These are phyloP conservation scores for Rhaphigaster nebulosa DNA, from an alignment of 2,888 invertebrate species.

Conservation along the genomic window DNA sequence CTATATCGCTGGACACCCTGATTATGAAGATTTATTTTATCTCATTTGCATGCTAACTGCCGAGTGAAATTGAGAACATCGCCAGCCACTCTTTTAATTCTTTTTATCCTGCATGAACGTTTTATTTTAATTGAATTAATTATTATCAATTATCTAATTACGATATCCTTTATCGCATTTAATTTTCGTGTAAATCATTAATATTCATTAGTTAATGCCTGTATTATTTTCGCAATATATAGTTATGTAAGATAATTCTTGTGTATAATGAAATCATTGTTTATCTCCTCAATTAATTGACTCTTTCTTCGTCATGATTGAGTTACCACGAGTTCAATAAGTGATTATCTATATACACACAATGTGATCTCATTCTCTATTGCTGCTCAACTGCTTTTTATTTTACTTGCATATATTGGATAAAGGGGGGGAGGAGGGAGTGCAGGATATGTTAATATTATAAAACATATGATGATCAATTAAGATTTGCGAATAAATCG, in stretches of 20 bases:
- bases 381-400: too few species aligned
- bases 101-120: background rate
- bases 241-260: background rate
- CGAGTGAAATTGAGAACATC: background rate
- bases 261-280: background rate
- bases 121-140: background rate
- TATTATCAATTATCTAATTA: background rate
- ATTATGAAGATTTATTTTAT: background rate
- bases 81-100: background rate
- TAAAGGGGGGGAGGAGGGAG: too few species aligned
- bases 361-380: too few species aligned
- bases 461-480: too few species aligned
- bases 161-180: background rate
- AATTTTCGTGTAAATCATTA: background rate
- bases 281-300: background rate
- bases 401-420: too few species aligned
- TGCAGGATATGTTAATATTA: too few species aligned
- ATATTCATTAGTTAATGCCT: background rate
- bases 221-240: background rate
- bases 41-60: slow-evolving; percentile 2
- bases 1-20: too few species aligned
- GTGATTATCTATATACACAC: too few species aligned
- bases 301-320: too few species aligned
- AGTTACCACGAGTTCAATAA: too few species aligned
- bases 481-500: too few species aligned